A percentile compares a stretch with the other conserved stretches of the same genome.
These are phyloP conservation scores for Psylliodes chrysocephalus DNA, from an alignment of 2,888 invertebrate species.

Conservation along the genomic window DNA sequence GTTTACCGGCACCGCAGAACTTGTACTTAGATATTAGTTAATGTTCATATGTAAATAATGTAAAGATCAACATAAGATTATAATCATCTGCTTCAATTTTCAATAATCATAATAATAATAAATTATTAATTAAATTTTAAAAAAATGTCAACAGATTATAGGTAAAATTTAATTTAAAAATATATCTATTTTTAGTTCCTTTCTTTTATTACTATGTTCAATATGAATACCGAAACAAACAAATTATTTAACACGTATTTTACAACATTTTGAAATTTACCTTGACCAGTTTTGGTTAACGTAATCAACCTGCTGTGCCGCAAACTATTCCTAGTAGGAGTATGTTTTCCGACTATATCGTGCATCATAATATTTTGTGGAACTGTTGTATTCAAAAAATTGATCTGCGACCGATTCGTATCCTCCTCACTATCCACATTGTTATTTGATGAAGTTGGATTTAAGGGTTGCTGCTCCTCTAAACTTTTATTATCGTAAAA, in stretches of 20 bases:
- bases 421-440: not conserved
- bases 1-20: too few relatives aligned
- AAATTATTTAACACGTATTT: too few relatives aligned
- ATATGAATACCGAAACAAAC: not conserved
- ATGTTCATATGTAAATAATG: too few relatives aligned
- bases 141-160: too few relatives aligned
- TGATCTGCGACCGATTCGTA: constrained; percentile 62
- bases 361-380: constrained; percentile 74
- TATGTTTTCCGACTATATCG: constrained; percentile 73
- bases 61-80: too few relatives aligned
- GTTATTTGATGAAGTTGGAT: constrained; percentile 17
- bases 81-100: too few relatives aligned
- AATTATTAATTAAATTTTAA: too few relatives aligned
- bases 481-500: constrained; percentile 18
- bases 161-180: too few relatives aligned
- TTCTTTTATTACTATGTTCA: too few relatives aligned
- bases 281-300: constrained; percentile 69
- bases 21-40: too few relatives aligned
- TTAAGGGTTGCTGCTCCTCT: constrained; percentile 10
- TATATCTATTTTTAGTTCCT: too few relatives aligned
- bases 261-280: constrained; percentile 52
- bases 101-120: too few relatives aligned
- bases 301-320: constrained; percentile 78
- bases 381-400: constrained; percentile 72
- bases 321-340: constrained; percentile 75